Base-by-base conservation (phyloP, 2,113 vertebrate genomes). In the Motacilla alba region DNA sequence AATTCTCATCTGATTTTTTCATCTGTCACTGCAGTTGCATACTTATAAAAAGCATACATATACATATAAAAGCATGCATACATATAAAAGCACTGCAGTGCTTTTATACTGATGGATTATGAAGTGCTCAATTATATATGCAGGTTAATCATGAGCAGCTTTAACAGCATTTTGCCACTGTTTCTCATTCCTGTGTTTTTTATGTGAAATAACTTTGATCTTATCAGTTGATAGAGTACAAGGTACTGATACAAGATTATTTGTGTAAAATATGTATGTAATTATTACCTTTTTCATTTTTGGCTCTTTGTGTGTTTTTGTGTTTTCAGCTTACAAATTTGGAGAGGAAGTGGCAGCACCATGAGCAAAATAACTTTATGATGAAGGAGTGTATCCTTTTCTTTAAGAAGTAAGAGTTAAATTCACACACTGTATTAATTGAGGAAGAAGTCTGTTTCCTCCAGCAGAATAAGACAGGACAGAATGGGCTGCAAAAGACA, bases 381-480 rank as follows among this genome's bases (percentile, higher is more conserved):
- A 99, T 99, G 99, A 99, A 99, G 97, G 99, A 99, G 93, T 99
- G 99, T 99, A 99, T 99, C 99, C 99, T 99, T 98, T 97, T 93
- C 75, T 96, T 79, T 56, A 90, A 93, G 96, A 96, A 97, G 94
- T 87, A 43, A 37, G 27, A 73, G 88, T 82, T 37, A 95, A 92
- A 88, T 89, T 83, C 62, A 33, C 3, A 8, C 59, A 80, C 14
- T 68, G 39, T 39, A 72, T 83, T 95, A 96, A 91, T 82, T 94
- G 66, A 94, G 95, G 94, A 95, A 95, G 83, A 92, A 89, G 84
- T 64, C 68, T 94, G 89, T 95, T 97, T 96, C 87, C 82, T 87
- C 76, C 37, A 73, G 46, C 67, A 90, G 28, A 73, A 4, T 49
- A 70, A 88, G 75, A 69, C 83, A 88, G 91, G 84, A 79, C 33